phyloP scores from a whole-genome alignment of 2,113 vertebrate genomes.

The Anseranas semipalmata region DNA sequence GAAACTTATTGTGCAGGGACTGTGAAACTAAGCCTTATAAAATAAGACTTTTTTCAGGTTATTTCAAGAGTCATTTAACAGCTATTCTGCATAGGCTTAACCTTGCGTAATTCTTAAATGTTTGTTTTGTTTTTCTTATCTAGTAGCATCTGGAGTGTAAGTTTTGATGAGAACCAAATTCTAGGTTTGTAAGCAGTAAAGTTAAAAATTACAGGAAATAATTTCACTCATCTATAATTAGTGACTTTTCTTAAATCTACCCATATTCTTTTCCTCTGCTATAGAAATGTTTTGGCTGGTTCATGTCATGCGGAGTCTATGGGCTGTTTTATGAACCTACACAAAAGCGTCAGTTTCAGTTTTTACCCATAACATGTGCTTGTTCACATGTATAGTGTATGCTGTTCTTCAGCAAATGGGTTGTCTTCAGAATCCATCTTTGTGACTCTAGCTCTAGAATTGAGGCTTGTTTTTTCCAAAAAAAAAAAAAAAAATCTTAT shows the following conservation, averaged over 20 bases:
- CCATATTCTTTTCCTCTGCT: not conserved
- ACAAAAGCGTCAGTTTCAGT: too few species aligned
- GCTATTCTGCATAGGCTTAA: not conserved
- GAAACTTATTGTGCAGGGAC: not conserved
- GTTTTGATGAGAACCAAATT: not conserved
- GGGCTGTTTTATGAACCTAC: too few species aligned
- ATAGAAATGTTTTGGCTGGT: not conserved
- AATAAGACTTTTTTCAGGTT: not conserved
- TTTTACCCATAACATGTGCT: not conserved
- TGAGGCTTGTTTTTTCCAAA: not conserved
- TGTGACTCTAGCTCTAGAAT: not conserved
- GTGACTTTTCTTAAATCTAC: not conserved
- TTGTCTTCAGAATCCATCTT: not conserved
- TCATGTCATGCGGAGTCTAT: too few species aligned
- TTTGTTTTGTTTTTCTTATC: not conserved
- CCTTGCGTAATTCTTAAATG: not conserved
- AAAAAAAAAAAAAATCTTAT: too few species aligned
- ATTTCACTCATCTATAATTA: not conserved
- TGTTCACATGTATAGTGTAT: not conserved
- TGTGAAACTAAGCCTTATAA: not conserved
- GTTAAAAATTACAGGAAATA: not conserved
- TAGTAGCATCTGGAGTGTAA: not conserved
- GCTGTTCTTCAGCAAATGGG: not conserved
- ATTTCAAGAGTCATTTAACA: not conserved
- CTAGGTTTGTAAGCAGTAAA: not conserved